phyloP scores from a whole-genome alignment of 2,797 vertebrate species.

The Rhabdomys pumilio region DNA sequence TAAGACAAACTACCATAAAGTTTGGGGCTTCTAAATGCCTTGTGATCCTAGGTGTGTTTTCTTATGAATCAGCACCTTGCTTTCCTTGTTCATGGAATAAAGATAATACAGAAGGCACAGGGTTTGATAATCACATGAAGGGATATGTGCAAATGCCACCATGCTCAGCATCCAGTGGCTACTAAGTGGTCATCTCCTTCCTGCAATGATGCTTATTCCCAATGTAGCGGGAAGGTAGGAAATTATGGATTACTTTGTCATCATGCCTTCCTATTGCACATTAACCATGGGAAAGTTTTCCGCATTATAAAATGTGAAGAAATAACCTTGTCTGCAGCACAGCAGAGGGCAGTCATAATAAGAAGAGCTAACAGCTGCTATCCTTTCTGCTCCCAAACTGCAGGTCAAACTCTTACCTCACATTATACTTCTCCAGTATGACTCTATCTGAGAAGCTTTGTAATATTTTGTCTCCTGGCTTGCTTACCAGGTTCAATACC shows the following conservation, averaged over 20 bases:
- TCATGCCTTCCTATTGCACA: not conserved
- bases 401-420: not conserved
- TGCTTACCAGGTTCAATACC: not conserved
- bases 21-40: not conserved
- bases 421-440: not conserved
- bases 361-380: not conserved
- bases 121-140: not conserved
- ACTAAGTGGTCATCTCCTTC: not conserved
- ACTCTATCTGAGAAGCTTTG: not conserved
- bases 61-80: not conserved
- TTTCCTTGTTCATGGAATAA: conserved; percentile 33
- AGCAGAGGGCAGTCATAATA: not conserved
- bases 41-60: not conserved
- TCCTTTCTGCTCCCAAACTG: not conserved
- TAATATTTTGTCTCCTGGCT: not conserved
- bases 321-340: not conserved
- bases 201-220: not conserved
- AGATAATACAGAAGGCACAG: conserved; percentile 5
- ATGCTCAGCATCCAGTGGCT: not conserved
- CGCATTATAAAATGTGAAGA: not conserved
- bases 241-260: not conserved
- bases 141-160: not conserved
- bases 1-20: not conserved
- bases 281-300: not conserved
- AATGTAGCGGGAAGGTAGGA: not conserved